Base-by-base conservation (phyloP, 2,797 vertebrate genomes). In the Momotus momota region DNA sequence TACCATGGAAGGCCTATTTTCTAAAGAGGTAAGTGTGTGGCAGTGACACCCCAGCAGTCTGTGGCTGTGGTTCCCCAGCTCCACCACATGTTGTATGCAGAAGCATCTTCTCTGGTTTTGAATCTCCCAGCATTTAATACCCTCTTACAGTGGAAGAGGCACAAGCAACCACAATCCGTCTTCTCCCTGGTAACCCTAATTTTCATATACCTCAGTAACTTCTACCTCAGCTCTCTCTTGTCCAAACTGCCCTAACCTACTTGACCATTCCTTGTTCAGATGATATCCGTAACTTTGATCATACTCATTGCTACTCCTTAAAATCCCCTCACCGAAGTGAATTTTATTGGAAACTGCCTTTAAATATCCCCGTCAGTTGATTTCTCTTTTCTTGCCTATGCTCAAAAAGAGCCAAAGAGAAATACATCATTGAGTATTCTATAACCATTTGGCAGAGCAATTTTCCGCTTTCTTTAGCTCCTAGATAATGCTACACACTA, bases 381-480 rank as follows among this genome's bases (percentile, higher is more conserved):
- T 70, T 80, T 7, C 27, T 73, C 10, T 14, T 26, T 65, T 75
- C 40, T 21, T 71, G 72, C 23, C 8, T 4, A 20, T 17, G 29
- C 23, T 93, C 65, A 21, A 80, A 86, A 83, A 12, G 8, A 33
- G 81, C 14, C 4, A 78, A 78, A 83, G 35, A 41, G 26, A 74
- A 81, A 22, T n/a, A 19, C 6, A 67, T 64, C 33, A 8, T 58
- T 15, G 29, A 35, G 23, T 61, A 71, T 26, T 74, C 54, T 74
- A 49, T 40, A 91, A 58, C n/a, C 86, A 9, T 91, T 85, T 87
- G 79, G 88, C 62, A 86, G 45, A 79, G 38, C 54, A 81, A 84
- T 95, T 96, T 88, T 65, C 58, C 88, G 27, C 29, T 79, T 87
- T 65, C 58, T 65, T 46, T 40, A 54, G 29, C 41, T 88, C n/a